Base-by-base conservation (phyloP, 2,888 invertebrate species). In the Eupithecia vulgata region DNA sequence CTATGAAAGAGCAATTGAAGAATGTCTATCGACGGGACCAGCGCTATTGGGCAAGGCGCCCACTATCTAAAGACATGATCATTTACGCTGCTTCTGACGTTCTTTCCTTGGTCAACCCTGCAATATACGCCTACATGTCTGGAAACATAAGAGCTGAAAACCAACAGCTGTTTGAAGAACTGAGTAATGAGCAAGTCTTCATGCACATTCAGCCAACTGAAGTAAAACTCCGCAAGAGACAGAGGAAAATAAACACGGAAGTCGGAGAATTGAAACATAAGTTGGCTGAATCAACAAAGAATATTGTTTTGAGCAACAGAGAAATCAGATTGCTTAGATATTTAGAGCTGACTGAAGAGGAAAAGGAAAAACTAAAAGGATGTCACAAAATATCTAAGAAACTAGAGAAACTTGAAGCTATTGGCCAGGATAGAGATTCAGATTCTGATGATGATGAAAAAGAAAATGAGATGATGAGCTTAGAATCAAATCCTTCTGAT, bases 311-410 rank as follows among this genome's bases (percentile, higher is more conserved):
- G 76, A 98, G 98, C 87, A 98, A 98, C 89, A 95, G 98, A 81
- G 98, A 98, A 93, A 98, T 98, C 82, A 95, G 98, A 83, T 94
- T 98, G 75, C 93, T 98, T 78, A 96, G 97, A 85, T 98, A 98
- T 91, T 96, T 98, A 89, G 98, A 98, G 84, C 95, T 98, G 69
- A 98, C 98, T 25, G 98, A 98, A 82, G 98, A 98, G 79, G 98
- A 98, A 86, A 98, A 98, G 84, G 98, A 98, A 82, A 98, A 98
- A 87, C 92, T 98, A 25, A 98, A 98, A 89, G 97, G 98, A 52
- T 97, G 97, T 69, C 97, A 98, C 84, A 98, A 98, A 93, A 98
- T 98, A 76, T 98, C 98, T 0, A 97, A 97, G 85, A 98, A 98
- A 88, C 91, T 98, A 76, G 98, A 98, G 86, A 98, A 98, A 91